phyloP scores from a whole-genome alignment of 2,113 vertebrate genomes.

The Xenopus laevis region DNA sequence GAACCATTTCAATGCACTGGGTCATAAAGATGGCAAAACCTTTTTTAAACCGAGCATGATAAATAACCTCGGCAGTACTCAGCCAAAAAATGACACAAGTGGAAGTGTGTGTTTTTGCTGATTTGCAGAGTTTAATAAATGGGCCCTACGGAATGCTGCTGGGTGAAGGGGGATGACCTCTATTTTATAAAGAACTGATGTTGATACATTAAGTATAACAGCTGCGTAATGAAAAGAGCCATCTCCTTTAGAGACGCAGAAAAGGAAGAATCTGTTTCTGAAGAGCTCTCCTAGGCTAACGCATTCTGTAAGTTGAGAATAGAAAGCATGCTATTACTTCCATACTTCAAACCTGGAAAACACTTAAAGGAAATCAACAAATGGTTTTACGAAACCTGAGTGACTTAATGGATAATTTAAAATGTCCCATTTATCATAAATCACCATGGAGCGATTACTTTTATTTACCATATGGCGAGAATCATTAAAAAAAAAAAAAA shows the following conservation, averaged over 20 bases:
- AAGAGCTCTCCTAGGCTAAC: conserved; percentile 11
- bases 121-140: conserved; percentile 34
- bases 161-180: conserved; percentile 29
- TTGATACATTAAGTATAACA: conserved; percentile 29
- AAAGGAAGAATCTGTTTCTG: conserved; percentile 32
- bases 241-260: conserved; percentile 23
- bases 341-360: conserved; percentile 37
- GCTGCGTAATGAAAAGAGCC: conserved; percentile 34
- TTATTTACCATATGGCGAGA: conserved; percentile 40
- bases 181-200: conserved; percentile 23
- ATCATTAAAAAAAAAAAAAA: conserved; percentile 30
- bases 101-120: conserved; percentile 4
- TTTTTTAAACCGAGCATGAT: conserved; percentile 20
- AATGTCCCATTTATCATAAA: conserved; percentile 45
- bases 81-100: conserved; percentile 29
- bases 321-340: conserved; percentile 31
- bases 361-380: conserved; percentile 44
- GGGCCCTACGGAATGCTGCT: conserved; percentile 26
- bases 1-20: conserved; percentile 3
- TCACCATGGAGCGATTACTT: conserved; percentile 42
- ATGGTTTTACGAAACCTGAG: conserved; percentile 43
- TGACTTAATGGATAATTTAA: conserved; percentile 45
- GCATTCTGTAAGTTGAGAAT: conserved; percentile 34
- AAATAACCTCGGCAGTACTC: conserved; percentile 15
- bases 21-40: conserved; percentile 28